A percentile compares a stretch with the other conserved stretches of the same genome.
Conservation (phyloP, 2,888 invertebrate species). For the Tetramorium bicarinatum region DNA sequence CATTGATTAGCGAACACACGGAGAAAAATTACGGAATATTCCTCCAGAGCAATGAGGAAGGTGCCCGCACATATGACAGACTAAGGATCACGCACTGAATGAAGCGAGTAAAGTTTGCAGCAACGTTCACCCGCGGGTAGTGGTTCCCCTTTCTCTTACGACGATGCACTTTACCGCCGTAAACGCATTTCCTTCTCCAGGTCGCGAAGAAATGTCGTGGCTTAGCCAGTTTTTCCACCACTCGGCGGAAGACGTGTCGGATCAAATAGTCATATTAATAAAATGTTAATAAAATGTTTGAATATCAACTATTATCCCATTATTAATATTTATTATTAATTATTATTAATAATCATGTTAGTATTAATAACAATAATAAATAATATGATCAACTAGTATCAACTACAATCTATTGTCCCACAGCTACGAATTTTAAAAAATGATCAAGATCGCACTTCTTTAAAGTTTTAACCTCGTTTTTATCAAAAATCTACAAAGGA, state of each 20-base stretch:
- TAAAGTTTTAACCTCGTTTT: not conserved
- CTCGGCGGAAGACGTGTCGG: not conserved
- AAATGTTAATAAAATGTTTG: not conserved
- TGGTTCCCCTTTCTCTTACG: constrained; percentile 82
- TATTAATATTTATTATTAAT: not conserved
- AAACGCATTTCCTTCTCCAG: constrained; percentile 68
- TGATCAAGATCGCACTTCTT: not conserved
- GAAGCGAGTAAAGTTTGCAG: constrained; percentile 78
- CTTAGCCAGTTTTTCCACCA: constrained; percentile 28
- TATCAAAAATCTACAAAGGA: not conserved
- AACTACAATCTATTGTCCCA: too few species aligned
- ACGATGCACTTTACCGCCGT: constrained; percentile 75
- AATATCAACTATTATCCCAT: not conserved
- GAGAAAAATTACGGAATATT: constrained; percentile 2
- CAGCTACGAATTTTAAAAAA: not conserved
- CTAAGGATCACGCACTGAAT: constrained; percentile 84
- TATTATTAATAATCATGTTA: not conserved
- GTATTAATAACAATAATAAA: too few species aligned
- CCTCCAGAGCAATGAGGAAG: constrained; percentile 31
- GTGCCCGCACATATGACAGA: constrained; percentile 75
- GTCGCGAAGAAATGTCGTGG: constrained; percentile 54
- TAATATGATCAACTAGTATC: too few species aligned
- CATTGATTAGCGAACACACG: constrained; percentile 16
- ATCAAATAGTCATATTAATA: not conserved
- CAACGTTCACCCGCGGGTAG: constrained; percentile 61